These are phyloP conservation scores for Rattus rattus DNA, from an alignment of 2,113 vertebrate species.

Conservation along the genomic window DNA sequence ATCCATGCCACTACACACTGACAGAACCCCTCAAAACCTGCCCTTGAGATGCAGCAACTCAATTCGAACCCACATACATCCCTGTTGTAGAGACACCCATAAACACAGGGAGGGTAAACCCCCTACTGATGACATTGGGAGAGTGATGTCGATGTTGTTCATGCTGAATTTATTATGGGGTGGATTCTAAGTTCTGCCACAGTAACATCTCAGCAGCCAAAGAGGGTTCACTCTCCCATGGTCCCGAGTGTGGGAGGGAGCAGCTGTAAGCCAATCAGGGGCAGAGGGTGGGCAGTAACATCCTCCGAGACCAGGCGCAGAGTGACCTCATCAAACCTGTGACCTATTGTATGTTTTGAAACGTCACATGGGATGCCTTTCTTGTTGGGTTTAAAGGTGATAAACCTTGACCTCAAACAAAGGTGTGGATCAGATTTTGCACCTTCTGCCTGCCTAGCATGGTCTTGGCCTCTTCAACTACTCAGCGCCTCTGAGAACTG, in stretches of 20 bases:
- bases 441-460: neutral
- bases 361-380: neutral
- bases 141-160: neutral
- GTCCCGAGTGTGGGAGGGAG: neutral
- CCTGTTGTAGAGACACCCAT: neutral
- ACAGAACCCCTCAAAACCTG: neutral
- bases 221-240: accelerated
- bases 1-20: accelerated
- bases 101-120: accelerated
- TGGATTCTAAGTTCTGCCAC: neutral
- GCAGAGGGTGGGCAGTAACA: neutral
- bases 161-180: neutral
- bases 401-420: neutral
- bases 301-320: accelerated
- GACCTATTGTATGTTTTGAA: neutral
- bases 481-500: neutral
- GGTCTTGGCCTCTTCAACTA: neutral
- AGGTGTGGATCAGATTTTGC: too few relatives aligned
- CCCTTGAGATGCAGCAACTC: accelerated
- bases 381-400: neutral
- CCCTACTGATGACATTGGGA: accelerated
- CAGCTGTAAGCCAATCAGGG: accelerated
- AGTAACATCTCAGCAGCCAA: neutral
- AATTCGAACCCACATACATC: neutral
- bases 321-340: neutral